Percentiles rank a stretch among this genome's conserved stretches.
These are phyloP conservation scores for Myopa testacea DNA, from an alignment of 2,888 invertebrate species.

Conservation along the genomic window DNA sequence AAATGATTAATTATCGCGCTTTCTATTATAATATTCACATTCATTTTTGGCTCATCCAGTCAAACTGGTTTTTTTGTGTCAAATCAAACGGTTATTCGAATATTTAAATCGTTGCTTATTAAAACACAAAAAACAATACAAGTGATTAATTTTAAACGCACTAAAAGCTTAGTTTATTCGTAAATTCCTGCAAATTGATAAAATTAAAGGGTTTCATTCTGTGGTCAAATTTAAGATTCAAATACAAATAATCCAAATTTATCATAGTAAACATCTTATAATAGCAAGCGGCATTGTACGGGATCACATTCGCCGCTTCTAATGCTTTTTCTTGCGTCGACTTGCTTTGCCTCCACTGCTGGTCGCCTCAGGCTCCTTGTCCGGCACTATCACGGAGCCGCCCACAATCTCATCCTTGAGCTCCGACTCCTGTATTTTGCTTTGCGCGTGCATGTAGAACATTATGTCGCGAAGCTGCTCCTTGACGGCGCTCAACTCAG, in stretches of 20 bases:
- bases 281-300: no score
- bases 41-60: conserved; percentile 31
- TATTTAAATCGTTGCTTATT: neutral
- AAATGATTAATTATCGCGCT: conserved; percentile 45
- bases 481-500: conserved; percentile 83
- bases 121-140: neutral
- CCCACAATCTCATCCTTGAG: conserved; percentile 62
- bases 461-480: conserved; percentile 96
- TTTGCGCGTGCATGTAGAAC: conserved; percentile 94
- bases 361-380: conserved; percentile 53
- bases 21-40: conserved; percentile 40
- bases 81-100: conserved; percentile 2
- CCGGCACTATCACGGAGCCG: conserved; percentile 63
- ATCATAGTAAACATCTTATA: neutral
- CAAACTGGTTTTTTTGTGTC: conserved; percentile 29
- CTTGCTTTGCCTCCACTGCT: conserved; percentile 50
- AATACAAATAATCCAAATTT: neutral
- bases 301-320: conserved; percentile 15
- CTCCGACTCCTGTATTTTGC: conserved; percentile 66
- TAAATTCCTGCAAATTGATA: conserved; percentile 23
- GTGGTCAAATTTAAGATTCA: neutral
- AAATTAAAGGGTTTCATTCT: neutral
- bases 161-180: conserved; percentile 31
- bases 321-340: conserved; percentile 62
- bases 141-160: neutral